Evolutionary conservation across 2,888 invertebrate genomes (phyloP), one percentile per base, ranked within the genome.

Genomic region (Tachina grossa): DNA sequence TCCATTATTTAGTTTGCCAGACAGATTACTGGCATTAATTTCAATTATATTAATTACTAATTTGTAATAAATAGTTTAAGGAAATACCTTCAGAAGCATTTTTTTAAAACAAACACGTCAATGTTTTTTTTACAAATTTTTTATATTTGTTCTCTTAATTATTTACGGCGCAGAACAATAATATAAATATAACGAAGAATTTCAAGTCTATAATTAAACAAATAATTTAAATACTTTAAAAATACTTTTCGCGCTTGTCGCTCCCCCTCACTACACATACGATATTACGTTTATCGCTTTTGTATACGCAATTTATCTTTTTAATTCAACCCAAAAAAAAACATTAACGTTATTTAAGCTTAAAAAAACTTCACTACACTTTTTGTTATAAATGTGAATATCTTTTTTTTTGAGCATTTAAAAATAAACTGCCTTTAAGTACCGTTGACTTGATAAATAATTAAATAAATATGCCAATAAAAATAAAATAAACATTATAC

Each of bases 361-460:
- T 51, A 45, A 74, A 74, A 49, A 19, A 43, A 19, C 78, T 69
- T 78, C 61, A 69, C 53, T 61, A 61, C 43, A 43, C 43, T 61
- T 43, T 61, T 43, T 61, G 22, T 31, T 57, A 63, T 49, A 55
- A 49, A 49, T 77, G 47, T 31, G 19, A 66, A 55, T 22, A 71
- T 43, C 1, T 59, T 59, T 47, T 57, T 66, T 41, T 39, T 19
- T 11, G n/a, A 1, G 22, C 10, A 49, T 45, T 59, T 45, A 41
- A 76, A 61, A 82, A 69, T 45, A 51, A 81, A 75, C 63, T 74
- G 14, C 31, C 43, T 81, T 75, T 53, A 81, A 81, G 55, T 75
- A 47, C 75, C 53, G 59, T 75, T 75, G 63, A 69, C 22, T 59
- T 51, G 66, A 43, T 51, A 51, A 68, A 59, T 59, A 41, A 66